Percentiles rank a stretch among this genome's conserved stretches.
These are phyloP conservation scores for Neosilurus mollespiculum DNA, from an alignment of 2,797 vertebrate species.

Conservation along the genomic window DNA sequence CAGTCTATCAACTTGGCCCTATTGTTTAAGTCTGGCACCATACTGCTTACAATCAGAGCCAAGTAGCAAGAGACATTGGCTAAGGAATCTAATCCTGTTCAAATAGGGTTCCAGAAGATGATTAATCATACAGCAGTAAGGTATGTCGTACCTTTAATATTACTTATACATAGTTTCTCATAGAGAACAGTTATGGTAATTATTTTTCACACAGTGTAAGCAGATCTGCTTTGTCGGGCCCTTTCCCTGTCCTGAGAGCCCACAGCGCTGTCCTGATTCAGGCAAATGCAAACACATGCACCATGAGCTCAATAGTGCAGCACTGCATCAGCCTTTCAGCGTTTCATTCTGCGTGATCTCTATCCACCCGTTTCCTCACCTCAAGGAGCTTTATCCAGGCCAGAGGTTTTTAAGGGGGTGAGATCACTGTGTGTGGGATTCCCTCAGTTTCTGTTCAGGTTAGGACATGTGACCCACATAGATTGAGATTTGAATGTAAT, in stretches of 20 bases:
- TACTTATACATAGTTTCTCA: neutral
- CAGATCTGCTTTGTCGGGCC: neutral
- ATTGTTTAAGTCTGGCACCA: neutral
- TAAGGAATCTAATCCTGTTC: neutral
- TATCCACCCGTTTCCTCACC: conserved; percentile 21
- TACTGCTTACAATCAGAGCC: neutral
- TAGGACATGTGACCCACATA: conserved; percentile 11
- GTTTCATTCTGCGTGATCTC: conserved; percentile 40
- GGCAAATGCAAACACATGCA: conserved; percentile 30
- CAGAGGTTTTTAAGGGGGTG: conserved; percentile 41
- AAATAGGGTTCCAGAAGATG: neutral
- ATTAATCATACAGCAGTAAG: neutral
- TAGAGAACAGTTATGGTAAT: neutral
- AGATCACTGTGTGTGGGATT: conserved; percentile 41
- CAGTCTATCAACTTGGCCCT: neutral
- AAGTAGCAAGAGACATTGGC: neutral
- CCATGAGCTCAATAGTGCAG: conserved; percentile 36
- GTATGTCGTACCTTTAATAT: neutral
- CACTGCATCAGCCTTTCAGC: conserved; percentile 37
- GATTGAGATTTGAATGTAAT: neutral
- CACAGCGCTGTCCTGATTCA: conserved; percentile 35
- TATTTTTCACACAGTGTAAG: neutral
- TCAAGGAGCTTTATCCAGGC: conserved; percentile 31
- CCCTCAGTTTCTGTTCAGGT: conserved; percentile 22
- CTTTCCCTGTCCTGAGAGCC: neutral